phyloP scores from a whole-genome alignment of 2,888 invertebrate genomes.

The Lasioglossum calceatum region DNA sequence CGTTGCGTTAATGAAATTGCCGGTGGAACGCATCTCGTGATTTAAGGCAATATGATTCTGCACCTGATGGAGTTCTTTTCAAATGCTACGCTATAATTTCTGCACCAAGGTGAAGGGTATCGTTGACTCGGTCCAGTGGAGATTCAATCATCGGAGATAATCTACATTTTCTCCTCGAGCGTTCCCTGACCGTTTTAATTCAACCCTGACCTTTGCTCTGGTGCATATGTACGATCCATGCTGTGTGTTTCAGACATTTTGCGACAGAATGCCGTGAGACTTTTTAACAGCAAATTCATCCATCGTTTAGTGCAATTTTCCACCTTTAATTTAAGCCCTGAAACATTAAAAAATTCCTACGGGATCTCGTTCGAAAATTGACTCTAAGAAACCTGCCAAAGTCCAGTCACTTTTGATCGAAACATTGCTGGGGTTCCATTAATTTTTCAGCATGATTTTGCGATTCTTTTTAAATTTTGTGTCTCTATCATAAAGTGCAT shows the following conservation, averaged over 20 bases:
- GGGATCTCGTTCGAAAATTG: background rate
- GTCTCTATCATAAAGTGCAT: background rate
- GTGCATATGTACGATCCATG: background rate
- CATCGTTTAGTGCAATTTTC: background rate
- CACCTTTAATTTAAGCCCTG: background rate
- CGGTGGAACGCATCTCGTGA: background rate
- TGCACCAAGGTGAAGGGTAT: slow-evolving; percentile 19
- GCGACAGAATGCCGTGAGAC: background rate
- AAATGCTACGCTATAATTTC: background rate
- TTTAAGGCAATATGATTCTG: background rate
- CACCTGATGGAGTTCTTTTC: background rate
- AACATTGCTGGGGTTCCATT: background rate
- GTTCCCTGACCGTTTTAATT: background rate
- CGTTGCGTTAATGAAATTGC: slow-evolving; percentile 9
- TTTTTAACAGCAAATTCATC: too few species aligned
- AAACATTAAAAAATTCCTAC: background rate
- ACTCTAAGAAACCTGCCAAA: background rate
- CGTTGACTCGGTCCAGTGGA: background rate
- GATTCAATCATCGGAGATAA: background rate
- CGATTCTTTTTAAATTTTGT: background rate
- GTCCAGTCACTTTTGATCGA: background rate
- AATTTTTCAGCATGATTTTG: background rate
- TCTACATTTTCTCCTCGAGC: background rate
- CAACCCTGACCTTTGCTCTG: background rate
- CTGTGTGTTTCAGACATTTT: background rate